These are phyloP conservation scores for Sinocyclocheilus maitianheensis DNA, from an alignment of 2,113 vertebrate species.

Conservation along the genomic window DNA sequence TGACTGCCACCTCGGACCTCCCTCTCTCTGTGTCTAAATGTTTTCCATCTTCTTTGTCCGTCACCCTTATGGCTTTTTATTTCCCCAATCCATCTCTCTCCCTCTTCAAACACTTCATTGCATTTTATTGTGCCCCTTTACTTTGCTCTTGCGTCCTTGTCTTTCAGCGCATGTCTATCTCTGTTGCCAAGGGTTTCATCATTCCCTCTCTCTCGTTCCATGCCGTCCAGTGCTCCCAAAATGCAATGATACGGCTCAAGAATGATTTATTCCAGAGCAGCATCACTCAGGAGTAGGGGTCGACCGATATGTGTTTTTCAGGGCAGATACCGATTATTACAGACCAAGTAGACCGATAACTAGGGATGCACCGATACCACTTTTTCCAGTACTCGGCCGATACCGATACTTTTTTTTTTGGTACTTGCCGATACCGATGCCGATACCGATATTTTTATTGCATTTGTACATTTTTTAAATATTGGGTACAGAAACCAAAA, in stretches of 20 bases:
- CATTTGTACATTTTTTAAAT: too few species aligned
- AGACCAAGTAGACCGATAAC: too few species aligned
- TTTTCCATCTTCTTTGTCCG: background rate
- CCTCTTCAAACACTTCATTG: background rate
- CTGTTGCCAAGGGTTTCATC: conserved; percentile 47
- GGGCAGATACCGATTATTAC: too few species aligned
- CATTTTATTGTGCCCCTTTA: background rate
- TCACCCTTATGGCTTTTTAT: background rate
- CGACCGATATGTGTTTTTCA: too few species aligned
- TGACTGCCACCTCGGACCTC: conserved; percentile 11
- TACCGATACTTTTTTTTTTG: too few species aligned
- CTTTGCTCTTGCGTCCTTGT: background rate
- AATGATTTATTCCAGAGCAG: background rate
- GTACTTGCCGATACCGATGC: too few species aligned
- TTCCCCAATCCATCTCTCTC: background rate
- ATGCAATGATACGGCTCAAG: background rate
- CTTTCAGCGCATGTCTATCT: conserved; percentile 8
- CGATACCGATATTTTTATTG: too few species aligned
- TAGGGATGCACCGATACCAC: too few species aligned
- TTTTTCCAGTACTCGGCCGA: too few species aligned
- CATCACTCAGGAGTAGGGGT: conserved; percentile 1
- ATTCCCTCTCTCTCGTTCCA: conserved; percentile 7
- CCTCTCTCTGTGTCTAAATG: background rate
- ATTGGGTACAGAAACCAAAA: too few species aligned
- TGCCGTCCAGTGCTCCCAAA: conserved; percentile 12